Conservation (phyloP, 2,888 invertebrate species). For the Scaptomyza flava region DNA sequence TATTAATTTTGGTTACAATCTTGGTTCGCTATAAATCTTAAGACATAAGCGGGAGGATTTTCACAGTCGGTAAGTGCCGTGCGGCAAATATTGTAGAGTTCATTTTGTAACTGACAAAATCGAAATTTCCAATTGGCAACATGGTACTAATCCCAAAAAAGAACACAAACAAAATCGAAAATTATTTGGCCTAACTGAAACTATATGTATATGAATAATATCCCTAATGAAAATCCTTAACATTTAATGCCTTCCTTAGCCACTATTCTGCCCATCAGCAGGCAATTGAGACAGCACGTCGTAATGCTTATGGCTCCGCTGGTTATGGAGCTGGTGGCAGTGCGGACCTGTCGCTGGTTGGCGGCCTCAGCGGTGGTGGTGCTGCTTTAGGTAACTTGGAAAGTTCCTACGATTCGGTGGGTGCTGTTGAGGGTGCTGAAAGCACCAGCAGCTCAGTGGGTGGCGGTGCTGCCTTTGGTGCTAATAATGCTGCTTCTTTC, state of each 20-base stretch:
- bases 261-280: constrained; percentile 81
- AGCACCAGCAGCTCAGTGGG: constrained; percentile 27
- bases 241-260: constrained; percentile 48
- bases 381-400: constrained; percentile 54
- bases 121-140: constrained; percentile 73
- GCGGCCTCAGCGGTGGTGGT: constrained; percentile 17
- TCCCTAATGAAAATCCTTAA: not conserved
- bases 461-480: constrained; percentile 37
- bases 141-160: constrained; percentile 62
- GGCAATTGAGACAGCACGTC: constrained; percentile 81
- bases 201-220: too few species aligned
- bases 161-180: constrained; percentile 19
- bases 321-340: constrained; percentile 40
- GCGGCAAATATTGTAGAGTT: constrained; percentile 63
- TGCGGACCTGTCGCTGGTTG: constrained; percentile 20
- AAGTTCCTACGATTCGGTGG: constrained; percentile 68
- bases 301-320: constrained; percentile 47
- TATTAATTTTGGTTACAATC: constrained; percentile 3
- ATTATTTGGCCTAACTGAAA: not conserved
- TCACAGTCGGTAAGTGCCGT: constrained; percentile 80
- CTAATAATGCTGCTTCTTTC: not conserved
- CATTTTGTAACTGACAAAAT: constrained; percentile 56
- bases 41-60: constrained; percentile 64
- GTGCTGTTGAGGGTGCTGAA: constrained; percentile 55
- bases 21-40: not conserved